phyloP scores from a whole-genome alignment of 2,113 vertebrate genomes.

The Lanius ludovicianus region DNA sequence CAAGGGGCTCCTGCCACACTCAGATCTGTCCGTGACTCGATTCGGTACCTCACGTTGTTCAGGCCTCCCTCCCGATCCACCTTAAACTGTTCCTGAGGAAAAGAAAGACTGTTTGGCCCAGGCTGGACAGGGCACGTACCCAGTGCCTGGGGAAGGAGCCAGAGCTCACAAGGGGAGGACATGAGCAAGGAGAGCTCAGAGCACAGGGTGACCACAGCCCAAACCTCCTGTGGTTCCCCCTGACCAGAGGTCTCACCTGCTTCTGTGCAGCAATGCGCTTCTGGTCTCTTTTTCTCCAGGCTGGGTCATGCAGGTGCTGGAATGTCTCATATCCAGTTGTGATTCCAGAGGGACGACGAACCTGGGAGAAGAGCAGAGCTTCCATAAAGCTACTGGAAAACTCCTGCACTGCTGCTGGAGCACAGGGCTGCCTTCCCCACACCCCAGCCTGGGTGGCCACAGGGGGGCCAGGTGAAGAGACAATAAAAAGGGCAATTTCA shows the following conservation, averaged over 20 bases:
- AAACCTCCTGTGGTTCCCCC: rapidly evolving
- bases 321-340: conserved; percentile 93
- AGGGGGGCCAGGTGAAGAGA: background rate
- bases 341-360: conserved; percentile 90
- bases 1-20: conserved; percentile 88
- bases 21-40: conserved; percentile 86
- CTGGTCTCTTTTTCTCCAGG: conserved; percentile 96
- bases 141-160: background rate
- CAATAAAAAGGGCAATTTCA: background rate
- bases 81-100: conserved; percentile 91
- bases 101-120: background rate
- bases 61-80: conserved; percentile 92
- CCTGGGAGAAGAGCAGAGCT: conserved; percentile 66
- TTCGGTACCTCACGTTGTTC: conserved; percentile 84
- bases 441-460: background rate
- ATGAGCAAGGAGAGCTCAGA: background rate
- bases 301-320: conserved; percentile 91
- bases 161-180: background rate
- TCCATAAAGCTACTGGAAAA: background rate
- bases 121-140: background rate
- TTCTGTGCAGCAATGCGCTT: conserved; percentile 92
- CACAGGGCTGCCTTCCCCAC: background rate
- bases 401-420: background rate
- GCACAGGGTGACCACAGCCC: background rate
- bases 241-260: conserved; percentile 76